Conservation (phyloP, 2,888 invertebrate genomes). For the Drosophila mimetica region DNA sequence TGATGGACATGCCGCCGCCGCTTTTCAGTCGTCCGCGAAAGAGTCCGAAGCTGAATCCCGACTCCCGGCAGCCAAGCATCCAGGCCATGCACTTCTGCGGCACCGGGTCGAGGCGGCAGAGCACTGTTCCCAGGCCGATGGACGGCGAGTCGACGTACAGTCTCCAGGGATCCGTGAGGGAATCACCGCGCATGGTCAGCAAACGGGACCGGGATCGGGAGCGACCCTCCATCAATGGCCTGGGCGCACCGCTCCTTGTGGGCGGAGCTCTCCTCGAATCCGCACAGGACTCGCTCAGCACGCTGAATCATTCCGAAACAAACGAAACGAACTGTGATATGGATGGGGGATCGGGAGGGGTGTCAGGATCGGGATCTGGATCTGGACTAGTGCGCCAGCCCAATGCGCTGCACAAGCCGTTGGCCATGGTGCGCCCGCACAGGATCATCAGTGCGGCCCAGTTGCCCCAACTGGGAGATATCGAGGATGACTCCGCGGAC, state of each 20-base stretch:
- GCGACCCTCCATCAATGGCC: conserved; percentile 82
- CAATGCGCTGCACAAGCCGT: conserved; percentile 80
- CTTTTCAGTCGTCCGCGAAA: conserved; percentile 92
- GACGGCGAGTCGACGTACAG: conserved; percentile 86
- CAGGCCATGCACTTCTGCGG: conserved; percentile 86
- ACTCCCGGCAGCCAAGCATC: conserved; percentile 91
- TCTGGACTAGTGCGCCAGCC: conserved; percentile 65
- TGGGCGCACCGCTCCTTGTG: conserved; percentile 65
- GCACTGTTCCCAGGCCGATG: conserved; percentile 86
- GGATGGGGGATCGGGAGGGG: conserved; percentile 56
- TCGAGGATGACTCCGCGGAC: conserved; percentile 59
- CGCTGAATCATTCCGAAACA: conserved; percentile 84
- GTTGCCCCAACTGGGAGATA: conserved; percentile 48
- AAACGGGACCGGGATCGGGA: conserved; percentile 83
- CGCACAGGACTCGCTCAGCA: conserved; percentile 80
- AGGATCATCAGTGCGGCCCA: conserved; percentile 85
- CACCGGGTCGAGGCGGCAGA: conserved; percentile 87
- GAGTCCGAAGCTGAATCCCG: conserved; percentile 91
- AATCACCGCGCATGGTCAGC: conserved; percentile 83
- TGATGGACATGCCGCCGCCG: conserved; percentile 90
- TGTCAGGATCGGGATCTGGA: conserved; percentile 40
- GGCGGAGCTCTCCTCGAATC: conserved; percentile 74
- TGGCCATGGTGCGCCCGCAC: conserved; percentile 84
- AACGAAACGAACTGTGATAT: conserved; percentile 84
- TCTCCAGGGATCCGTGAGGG: conserved; percentile 85